These are phyloP conservation scores for Sarotherodon lohbergeri DNA, from an alignment of 2,113 vertebrate genomes.

Conservation along the genomic window DNA sequence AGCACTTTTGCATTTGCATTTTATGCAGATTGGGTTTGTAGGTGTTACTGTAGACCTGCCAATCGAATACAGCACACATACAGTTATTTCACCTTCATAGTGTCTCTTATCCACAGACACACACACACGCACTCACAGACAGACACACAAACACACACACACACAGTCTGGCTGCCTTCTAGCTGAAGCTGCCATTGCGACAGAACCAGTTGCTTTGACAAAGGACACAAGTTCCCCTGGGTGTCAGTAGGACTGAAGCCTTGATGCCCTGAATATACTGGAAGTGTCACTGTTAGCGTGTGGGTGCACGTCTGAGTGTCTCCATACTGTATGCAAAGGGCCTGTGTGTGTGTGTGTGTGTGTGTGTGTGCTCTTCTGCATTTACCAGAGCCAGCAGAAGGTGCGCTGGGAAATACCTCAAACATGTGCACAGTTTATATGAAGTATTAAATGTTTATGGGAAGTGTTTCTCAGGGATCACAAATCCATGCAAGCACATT, in stretches of 20 bases:
- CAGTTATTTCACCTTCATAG: not conserved
- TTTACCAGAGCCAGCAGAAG: not conserved
- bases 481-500: not conserved
- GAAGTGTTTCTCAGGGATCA: not conserved
- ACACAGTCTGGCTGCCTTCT: conserved; percentile 26
- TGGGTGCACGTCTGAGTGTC: not conserved
- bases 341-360: not conserved
- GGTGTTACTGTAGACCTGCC: not conserved
- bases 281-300: conserved; percentile 30
- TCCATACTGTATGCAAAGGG: not conserved
- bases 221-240: conserved; percentile 69
- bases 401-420: not conserved
- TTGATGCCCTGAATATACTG: conserved; percentile 37
- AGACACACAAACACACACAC: not conserved
- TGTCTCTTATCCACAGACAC: not conserved
- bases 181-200: conserved; percentile 58
- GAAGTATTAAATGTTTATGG: not conserved
- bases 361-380: not conserved
- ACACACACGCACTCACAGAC: not conserved
- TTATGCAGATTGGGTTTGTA: not conserved
- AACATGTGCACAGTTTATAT: not conserved
- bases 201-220: conserved; percentile 64
- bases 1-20: not conserved
- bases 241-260: conserved; percentile 45
- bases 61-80: not conserved